These are phyloP conservation scores for Notolabrus celidotus DNA, from an alignment of 2,797 vertebrate genomes.

Conservation along the genomic window DNA sequence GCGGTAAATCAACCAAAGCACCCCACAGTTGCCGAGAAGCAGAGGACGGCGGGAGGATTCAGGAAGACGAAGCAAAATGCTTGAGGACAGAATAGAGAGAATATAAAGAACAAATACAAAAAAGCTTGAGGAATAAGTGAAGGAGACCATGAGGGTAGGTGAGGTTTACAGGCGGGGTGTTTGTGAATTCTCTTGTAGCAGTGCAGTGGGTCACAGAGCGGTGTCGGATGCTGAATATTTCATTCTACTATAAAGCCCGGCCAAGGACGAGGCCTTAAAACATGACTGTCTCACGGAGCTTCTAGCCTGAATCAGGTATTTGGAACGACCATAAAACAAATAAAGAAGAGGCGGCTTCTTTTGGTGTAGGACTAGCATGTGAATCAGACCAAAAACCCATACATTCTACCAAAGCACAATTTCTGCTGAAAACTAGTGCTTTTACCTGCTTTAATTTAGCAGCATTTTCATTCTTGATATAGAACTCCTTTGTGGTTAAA, in stretches of 20 bases:
- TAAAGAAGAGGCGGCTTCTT: background rate
- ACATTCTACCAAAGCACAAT: background rate
- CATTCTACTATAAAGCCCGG: slow-evolving; percentile 36
- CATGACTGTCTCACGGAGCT: background rate
- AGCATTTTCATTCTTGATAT: background rate
- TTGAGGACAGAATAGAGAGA: background rate
- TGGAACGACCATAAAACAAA: slow-evolving; percentile 19
- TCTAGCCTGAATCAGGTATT: slow-evolving; percentile 20
- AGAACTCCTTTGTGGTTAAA: background rate
- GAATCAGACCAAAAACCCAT: background rate
- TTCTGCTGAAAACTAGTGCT: background rate
- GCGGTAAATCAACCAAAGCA: slow-evolving; percentile 19
- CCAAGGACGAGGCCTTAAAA: slow-evolving; percentile 60
- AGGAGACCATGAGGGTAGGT: slow-evolving; percentile 19
- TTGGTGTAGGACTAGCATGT: background rate
- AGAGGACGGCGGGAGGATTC: background rate
- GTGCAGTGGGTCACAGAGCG: slow-evolving; percentile 41
- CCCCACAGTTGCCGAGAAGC: background rate
- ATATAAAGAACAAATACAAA: background rate
- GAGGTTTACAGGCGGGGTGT: slow-evolving; percentile 26
- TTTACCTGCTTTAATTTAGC: background rate
- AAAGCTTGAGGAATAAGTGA: slow-evolving; percentile 1
- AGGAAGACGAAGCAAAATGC: background rate
- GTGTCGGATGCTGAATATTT: slow-evolving; percentile 54
- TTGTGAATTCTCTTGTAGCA: slow-evolving; percentile 38